Evolutionary conservation across 2,113 vertebrate genomes (phyloP), one percentile per base, ranked within the genome.

Genomic region (Alligator mississippiensis): DNA sequence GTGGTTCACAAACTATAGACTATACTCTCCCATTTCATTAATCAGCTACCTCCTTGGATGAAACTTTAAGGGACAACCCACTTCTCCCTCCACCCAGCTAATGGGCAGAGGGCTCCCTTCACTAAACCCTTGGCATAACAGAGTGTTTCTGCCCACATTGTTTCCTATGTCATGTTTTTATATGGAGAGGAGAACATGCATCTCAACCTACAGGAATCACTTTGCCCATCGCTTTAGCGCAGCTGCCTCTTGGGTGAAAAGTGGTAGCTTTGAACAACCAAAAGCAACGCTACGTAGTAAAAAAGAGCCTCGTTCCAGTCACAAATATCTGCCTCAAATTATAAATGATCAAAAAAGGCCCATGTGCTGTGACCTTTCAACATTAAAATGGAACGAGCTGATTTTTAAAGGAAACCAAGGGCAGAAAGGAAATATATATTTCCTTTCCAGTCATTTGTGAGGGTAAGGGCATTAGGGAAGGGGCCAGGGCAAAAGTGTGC

Each of bases 401-500:
- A 70, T 89, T 96, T 96, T 79, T 95, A 96, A 91, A 84, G 86
- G 84, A n/a, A 92, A 95, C 9, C 27, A 10, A 17, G 34, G 38
- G 16, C 0, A 0, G 81, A 80, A 68, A 64, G 22, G 77, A 62
- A 80, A 61, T 28, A 47, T 27, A 11, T 38, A n/a, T 27, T 78
- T 61, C 82, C 58, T 85, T 85, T 81, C 75, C 91, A 84, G 38
- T 75, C 61, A 55, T 82, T 96, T 70, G 34, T 2, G 72, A 77
- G 5, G 76, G 21, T 82, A 84, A 90, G 89, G 92, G 77, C 81
- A 96, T 83, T 89, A 76, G 85, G 55, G 94, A 47, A 94, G 86
- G 0, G 85, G 82, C 77, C 95, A 70, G 75, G 76, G 87, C 91
- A 62, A 90, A 86, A 78, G 74, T 93, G 93, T 97, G 94, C 87